Base-by-base conservation (phyloP, 1,140 invertebrate genomes). In the Leptestheria dahalacensis region DNA sequence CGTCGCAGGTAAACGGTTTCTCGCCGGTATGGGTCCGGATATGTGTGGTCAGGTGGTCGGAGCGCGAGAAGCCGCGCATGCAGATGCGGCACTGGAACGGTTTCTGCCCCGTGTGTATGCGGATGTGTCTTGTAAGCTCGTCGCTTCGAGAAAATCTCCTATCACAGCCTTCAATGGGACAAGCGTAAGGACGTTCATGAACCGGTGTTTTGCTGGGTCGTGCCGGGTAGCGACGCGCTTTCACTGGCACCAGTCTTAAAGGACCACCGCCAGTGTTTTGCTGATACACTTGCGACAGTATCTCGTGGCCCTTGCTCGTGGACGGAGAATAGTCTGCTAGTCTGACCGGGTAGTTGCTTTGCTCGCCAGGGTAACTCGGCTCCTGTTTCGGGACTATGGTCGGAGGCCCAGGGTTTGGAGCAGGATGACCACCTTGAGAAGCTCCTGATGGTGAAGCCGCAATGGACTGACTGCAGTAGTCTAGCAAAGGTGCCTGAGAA, bases 21-120 rank as follows among this genome's bases (percentile, higher is more conserved):
- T 99, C 96, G 0, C 94, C 91, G 2, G 91, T 94, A 72, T 96
- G 91, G 4, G 92, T 97, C 28, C 82, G 66, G 24, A 96, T 91
- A 73, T 97, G 93, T 48, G 93, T 97, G 62, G 93, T 97, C n/a
- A 97, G 75, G 70, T 97, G 93, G 70, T 97, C 93, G 55, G 89
- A 94, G 51, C 96, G 81, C 58, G 89, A 94, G 75, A 99, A 99
- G 33, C 93, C 93, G 2, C 96, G 79, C 88, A 97, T 93, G 74
- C 96, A 99, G 63, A 99, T 97, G 59, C 91, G 82, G 73, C 96
- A 99, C 73, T 98, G 89, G 76, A 99, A 99, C 57, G 96, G 96
- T 70, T 98, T 98, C 71, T 98, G 94, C 1, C 97, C 97, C 1
- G 96, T 99, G 73, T 99, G 97, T 64, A 99, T 99, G 50, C 97